phyloP scores from a whole-genome alignment of 2,888 invertebrate genomes.

The Charanyca ferruginea region DNA sequence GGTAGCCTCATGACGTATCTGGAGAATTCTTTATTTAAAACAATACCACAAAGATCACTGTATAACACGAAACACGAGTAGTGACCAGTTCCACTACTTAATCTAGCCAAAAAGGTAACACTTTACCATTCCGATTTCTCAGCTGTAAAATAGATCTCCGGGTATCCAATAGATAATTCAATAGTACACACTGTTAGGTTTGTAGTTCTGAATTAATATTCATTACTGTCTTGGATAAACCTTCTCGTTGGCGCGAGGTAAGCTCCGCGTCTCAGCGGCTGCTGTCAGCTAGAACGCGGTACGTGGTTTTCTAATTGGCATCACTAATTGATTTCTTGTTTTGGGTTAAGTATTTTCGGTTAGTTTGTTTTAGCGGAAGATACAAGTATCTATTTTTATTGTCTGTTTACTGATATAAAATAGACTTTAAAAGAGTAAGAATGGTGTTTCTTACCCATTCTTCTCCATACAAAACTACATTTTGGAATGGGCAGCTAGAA shows the following conservation, averaged over 20 bases:
- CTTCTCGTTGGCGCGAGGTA: slow-evolving; percentile 64
- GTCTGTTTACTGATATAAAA: too few species aligned
- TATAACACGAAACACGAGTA: too few species aligned
- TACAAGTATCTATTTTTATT: too few species aligned
- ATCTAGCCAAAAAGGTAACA: neutral
- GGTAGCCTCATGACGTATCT: too few species aligned
- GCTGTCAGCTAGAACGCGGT: slow-evolving; percentile 61
- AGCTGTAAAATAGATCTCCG: slow-evolving; percentile 1
- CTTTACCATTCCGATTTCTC: slow-evolving; percentile 1
- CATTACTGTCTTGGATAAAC: slow-evolving; percentile 80
- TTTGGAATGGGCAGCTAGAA: too few species aligned
- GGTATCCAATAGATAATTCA: slow-evolving; percentile 70
- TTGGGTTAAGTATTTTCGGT: slow-evolving; percentile 2
- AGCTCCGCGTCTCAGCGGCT: slow-evolving; percentile 64
- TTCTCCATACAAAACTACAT: too few species aligned
- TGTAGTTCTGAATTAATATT: slow-evolving; percentile 80
- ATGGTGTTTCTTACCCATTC: too few species aligned
- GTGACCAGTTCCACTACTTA: too few species aligned
- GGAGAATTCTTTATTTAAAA: too few species aligned
- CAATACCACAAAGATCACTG: too few species aligned
- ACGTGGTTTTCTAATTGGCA: slow-evolving; percentile 43
- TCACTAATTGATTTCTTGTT: slow-evolving; percentile 37
- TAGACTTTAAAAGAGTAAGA: too few species aligned
- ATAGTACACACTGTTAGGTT: slow-evolving; percentile 70
- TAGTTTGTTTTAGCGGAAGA: neutral